Base-by-base conservation (phyloP, 2,797 vertebrate genomes). In the Phyllotis vaccarum region DNA sequence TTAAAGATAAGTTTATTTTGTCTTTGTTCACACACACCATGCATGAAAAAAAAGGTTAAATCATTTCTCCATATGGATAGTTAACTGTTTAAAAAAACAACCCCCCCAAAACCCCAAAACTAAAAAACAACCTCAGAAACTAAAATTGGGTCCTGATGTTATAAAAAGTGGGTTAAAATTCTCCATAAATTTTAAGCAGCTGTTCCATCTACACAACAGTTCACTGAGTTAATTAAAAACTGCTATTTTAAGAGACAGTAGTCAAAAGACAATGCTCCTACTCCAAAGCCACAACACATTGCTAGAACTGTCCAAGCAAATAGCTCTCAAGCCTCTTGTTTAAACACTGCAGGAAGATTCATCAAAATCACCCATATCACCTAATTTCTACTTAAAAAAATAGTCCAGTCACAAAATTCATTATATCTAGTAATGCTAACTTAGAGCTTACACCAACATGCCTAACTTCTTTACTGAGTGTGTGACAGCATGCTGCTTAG, bases 241-340 rank as follows among this genome's bases (percentile, higher is more conserved):
- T 96, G 89, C 95, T 85, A 94, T 95, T 93, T 97, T 93, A 96
- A 95, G 92, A 96, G 81, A 90, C 31, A 96, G 92, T 87, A 95
- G 95, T 93, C 83, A 94, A 95, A 94, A 94, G 64, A 86, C 87
- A 80, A 83, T 60, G 70, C 80, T 91, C 82, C 54, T 75, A 82
- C 54, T 95, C 68, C 70, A 90, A 78, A 89, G 64, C 60, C 83
- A 46, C 58, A 62, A 85, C 66, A 89, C 12, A 76, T 0, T 85
- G 86, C 40, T 49, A 95, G 60, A 86, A 92, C 22, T 79, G 37
- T 43, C 76, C 9, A 88, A 93, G 68, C 46, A 94, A 91, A 85
- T 29, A n/a, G 52, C 88, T 68, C 37, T 70, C 76, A 87, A 94
- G 87, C 1, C 34, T 95, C 76, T 94, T 56, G 91, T 80, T 95